Evolutionary conservation across 2,797 vertebrate genomes (phyloP).

Genomic region (Artibeus jamaicensis): DNA sequence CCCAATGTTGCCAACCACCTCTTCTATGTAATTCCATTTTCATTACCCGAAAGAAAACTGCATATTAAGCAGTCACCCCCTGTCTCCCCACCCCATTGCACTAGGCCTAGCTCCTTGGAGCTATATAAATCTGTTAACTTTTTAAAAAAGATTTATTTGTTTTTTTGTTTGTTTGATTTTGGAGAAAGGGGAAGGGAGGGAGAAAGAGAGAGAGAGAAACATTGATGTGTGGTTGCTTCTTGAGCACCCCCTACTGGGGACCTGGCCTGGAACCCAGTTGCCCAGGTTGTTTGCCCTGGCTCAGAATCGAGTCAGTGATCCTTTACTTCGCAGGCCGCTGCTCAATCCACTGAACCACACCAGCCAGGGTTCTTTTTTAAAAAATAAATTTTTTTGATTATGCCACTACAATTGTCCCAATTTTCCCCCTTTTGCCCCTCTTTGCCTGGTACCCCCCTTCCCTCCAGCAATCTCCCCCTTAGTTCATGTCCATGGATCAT

Average conservation of each 20-base stretch:
- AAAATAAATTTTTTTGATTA: not conserved
- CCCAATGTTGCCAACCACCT: too few species aligned
- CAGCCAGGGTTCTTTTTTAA: not conserved
- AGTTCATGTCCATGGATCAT: not conserved
- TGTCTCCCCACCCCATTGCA: not conserved
- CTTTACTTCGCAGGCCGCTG: not conserved
- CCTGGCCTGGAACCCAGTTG: not conserved
- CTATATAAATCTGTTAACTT: not conserved
- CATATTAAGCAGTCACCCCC: not conserved
- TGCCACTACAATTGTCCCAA: not conserved
- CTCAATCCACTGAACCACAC: not conserved
- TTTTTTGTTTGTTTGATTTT: not conserved
- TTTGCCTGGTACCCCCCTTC: not conserved
- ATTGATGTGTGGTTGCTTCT: not conserved
- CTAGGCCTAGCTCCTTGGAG: not conserved
- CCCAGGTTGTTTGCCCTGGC: too few species aligned
- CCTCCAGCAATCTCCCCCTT: not conserved
- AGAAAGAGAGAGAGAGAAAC: not conserved
- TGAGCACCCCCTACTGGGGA: rapidly evolving
- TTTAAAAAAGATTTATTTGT: not conserved
- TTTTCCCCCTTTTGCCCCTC: not conserved
- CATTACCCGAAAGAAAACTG: not conserved
- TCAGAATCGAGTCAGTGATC: not conserved
- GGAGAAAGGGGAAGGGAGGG: not conserved
- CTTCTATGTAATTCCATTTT: not conserved